Base-by-base conservation (phyloP, 1,140 invertebrate species). In the Ostrea edulis region DNA sequence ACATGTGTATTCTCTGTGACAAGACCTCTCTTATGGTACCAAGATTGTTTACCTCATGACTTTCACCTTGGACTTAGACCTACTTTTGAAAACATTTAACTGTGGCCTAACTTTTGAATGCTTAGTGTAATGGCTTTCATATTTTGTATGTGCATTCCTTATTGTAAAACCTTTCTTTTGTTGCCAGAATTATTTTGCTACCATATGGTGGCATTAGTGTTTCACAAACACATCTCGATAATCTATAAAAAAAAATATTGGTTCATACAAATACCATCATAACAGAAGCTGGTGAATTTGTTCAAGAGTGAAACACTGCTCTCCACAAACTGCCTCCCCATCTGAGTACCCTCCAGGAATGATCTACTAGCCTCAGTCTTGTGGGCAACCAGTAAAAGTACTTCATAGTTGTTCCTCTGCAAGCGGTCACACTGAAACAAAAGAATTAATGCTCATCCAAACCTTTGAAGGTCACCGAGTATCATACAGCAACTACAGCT, bases 201-300 rank as follows among this genome's bases (percentile, higher is more conserved):
- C n/a, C n/a, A n/a, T n/a, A n/a, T n/a, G n/a, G n/a, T n/a, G 35
- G 5, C 35, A 44, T 44, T 5, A 44, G 35, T 44, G 35, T 44
- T 44, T 44, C 35, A 44, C 5, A 44, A 44, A 44, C 35, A 44
- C 35, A 44, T 44, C 35, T 44, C 5, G 35, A 5, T 44, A 44
- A 44, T 44, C 5, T 44, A 2, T 44, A 44, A 44, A 5, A 44
- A 62, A 2, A 20, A 20, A 62, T 20, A 62, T 4, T 58, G 14
- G 55, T 12, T 8, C 20, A 62, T 20, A 77, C 25, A 77, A 62
- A 2, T 77, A 77, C 68, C 68, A 29, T 77, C 68, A 77, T 77
- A 77, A 35, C 68, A 77, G 29, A 77, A 77, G 25, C 68, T 77
- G 22, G 68, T 29, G 68, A 77, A 77, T 29, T 77, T 77, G 29